These are phyloP conservation scores for Dendrocincla tyrannina DNA, from an alignment of 2,797 vertebrate species.

Conservation along the genomic window DNA sequence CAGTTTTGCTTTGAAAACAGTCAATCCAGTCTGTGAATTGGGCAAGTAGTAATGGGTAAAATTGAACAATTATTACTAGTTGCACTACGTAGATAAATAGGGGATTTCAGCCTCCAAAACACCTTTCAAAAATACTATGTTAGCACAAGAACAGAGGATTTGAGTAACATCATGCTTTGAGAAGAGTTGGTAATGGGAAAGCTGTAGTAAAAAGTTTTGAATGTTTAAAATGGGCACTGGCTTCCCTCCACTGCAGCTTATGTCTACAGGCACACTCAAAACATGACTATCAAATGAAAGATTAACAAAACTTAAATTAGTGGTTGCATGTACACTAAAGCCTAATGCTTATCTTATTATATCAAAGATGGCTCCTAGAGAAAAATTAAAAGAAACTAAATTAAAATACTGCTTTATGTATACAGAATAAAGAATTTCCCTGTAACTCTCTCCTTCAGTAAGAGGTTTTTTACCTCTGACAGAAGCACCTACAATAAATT, in stretches of 20 bases:
- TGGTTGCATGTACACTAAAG: neutral
- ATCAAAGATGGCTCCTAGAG: neutral
- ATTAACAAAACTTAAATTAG: neutral
- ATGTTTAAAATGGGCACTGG: neutral
- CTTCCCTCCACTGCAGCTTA: neutral
- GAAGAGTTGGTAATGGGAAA: neutral
- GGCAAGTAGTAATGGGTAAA: neutral
- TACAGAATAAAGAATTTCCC: neutral
- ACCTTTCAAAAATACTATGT: neutral
- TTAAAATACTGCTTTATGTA: neutral
- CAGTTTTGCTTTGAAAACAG: neutral
- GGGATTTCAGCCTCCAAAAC: neutral
- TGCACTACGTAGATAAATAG: neutral
- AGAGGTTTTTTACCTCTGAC: neutral
- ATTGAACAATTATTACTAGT: neutral
- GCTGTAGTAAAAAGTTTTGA: neutral
- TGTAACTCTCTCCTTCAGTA: neutral
- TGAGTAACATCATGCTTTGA: neutral
- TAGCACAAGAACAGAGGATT: neutral
- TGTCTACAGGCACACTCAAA: neutral
- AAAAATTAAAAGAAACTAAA: neutral
- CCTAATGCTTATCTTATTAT: neutral
- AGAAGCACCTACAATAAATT: neutral
- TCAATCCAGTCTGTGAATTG: neutral
- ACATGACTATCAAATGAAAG: neutral